Percentiles rank a stretch among this genome's conserved stretches.
phyloP scores from a whole-genome alignment of 2,797 vertebrate genomes.

The Poeciliopsis turneri region DNA sequence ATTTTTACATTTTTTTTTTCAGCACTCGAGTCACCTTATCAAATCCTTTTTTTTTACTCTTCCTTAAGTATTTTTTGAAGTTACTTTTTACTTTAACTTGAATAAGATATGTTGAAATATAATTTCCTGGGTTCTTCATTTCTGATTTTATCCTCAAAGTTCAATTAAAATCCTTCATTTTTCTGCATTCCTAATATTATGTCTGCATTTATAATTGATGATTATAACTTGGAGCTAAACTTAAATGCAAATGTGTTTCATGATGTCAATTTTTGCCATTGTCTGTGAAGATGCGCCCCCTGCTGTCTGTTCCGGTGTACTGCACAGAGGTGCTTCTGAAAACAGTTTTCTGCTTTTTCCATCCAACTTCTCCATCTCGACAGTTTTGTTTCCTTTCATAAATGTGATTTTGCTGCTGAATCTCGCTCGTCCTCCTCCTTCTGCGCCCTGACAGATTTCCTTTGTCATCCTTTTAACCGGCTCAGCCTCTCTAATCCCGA shows the following conservation, averaged over 20 bases:
- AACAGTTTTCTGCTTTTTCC: background rate
- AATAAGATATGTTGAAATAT: too few relatives aligned
- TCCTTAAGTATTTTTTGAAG: too few relatives aligned
- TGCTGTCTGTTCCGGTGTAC: background rate
- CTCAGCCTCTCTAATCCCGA: conserved; percentile 78
- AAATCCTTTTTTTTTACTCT: too few relatives aligned
- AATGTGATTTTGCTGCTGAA: background rate
- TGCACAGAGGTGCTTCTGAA: conserved; percentile 39
- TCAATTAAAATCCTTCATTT: background rate
- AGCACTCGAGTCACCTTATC: too few relatives aligned
- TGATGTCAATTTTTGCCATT: background rate
- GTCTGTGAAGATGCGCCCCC: conserved; percentile 42
- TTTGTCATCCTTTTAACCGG: conserved; percentile 80
- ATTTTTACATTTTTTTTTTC: too few relatives aligned
- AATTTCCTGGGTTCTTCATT: too few relatives aligned
- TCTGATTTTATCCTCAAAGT: background rate
- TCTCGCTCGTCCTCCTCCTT: conserved; percentile 32
- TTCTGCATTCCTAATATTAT: background rate
- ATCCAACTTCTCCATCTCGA: background rate
- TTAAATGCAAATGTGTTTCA: background rate
- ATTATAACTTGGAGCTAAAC: background rate
- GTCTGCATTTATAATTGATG: background rate
- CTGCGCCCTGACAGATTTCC: conserved; percentile 68
- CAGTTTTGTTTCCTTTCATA: rapidly evolving
- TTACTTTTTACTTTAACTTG: too few relatives aligned